Base-by-base conservation (phyloP, 2,797 vertebrate genomes). In the Periophthalmus magnuspinnatus region DNA sequence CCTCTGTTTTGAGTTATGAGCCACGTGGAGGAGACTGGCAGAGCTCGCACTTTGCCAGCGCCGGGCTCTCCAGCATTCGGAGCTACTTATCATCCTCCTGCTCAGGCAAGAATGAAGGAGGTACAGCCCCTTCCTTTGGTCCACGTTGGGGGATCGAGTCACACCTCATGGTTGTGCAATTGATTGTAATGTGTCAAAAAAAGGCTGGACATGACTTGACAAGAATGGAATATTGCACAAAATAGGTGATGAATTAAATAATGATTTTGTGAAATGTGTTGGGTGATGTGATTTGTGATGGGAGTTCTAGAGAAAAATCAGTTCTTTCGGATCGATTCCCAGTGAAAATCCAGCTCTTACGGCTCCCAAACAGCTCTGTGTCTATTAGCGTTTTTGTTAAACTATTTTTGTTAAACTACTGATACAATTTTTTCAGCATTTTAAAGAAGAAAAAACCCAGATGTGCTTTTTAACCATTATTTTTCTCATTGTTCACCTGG, bases 1-100 rank as follows among this genome's bases (percentile, higher is more conserved):
- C 50, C 65, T 67, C 65, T 67, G 65, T 38, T 67, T 67, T 67
- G 50, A 67, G 38, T 67, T 56, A 67, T 56, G 50, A 67, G 19
- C 65, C 65, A 41, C 50, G 22, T 10, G 10, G 4, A 34, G 52
- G 10, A 22, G 32, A 67, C 54, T 36, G 33, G 33, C 48, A 56
- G 65, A 45, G 24, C 10, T 61, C 38, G 47, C 45, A 34, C 63
- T 6, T 9, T 38, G 33, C 50, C n/a, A 55, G 34, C 16, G 13
- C 13, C 11, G 22, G 45, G 45, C 45, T 65, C 24, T n/a, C 45
- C 24, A 19, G 47, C 21, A 3, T n/a, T 38, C 22, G 16, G 7
- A 10, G 17, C 45, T 33, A 32, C 63, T 65, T 28, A 47, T 65
- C 24, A 50, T 50, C 16, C 45, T 38, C 63, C 45, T 65, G 63